These are phyloP conservation scores for Ericerus pela DNA, from an alignment of 1,140 invertebrate species.

Conservation along the genomic window DNA sequence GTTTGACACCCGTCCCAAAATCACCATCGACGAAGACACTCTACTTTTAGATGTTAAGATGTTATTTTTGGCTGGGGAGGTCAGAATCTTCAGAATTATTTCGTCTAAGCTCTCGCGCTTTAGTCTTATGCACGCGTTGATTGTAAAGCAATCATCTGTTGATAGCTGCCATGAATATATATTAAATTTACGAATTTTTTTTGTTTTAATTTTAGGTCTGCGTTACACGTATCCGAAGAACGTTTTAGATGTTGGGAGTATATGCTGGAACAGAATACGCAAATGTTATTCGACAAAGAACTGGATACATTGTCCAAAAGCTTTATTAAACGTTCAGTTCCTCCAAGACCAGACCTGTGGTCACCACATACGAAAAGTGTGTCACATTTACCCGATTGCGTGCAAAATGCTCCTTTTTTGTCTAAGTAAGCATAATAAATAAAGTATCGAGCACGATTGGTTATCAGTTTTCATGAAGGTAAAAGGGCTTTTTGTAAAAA, in stretches of 20 bases:
- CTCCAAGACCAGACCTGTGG: conserved; percentile 21
- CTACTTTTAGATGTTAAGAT: too few relatives aligned
- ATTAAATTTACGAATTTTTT: too few relatives aligned
- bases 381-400: conserved; percentile 19
- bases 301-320: conserved; percentile 58
- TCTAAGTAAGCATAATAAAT: conserved; percentile 18
- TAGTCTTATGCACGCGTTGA: too few relatives aligned
- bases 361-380: conserved; percentile 21
- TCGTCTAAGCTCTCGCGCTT: too few relatives aligned
- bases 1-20: too few relatives aligned
- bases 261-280: conserved; percentile 80
- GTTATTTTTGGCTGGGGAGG: too few relatives aligned
- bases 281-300: conserved; percentile 73
- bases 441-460: neutral
- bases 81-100: too few relatives aligned
- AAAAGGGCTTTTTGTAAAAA: too few relatives aligned
- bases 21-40: too few relatives aligned
- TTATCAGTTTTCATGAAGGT: too few relatives aligned
- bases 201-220: conserved; percentile 25
- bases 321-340: conserved; percentile 32
- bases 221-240: conserved; percentile 50
- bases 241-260: conserved; percentile 86
- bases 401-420: conserved; percentile 17
- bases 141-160: too few relatives aligned
- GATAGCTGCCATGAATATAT: too few relatives aligned